Percentiles rank a stretch among this genome's conserved stretches.
phyloP scores from a whole-genome alignment of 2,888 invertebrate species.

The Noctua janthe region DNA sequence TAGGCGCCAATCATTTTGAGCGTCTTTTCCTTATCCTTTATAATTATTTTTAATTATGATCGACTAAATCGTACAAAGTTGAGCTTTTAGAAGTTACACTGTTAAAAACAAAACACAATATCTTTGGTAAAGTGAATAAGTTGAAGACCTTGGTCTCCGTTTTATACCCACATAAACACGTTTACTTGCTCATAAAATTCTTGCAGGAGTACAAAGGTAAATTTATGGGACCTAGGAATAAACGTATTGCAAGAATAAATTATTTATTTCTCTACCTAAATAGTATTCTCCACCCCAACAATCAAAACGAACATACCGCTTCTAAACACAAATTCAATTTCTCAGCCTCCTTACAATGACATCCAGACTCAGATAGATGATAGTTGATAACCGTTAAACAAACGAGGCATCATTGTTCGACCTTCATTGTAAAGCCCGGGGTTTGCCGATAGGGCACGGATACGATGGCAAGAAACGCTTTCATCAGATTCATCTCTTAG shows the following conservation, averaged over 20 bases:
- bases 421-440: constrained; percentile 57
- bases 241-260: background rate
- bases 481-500: constrained; percentile 59
- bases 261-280: background rate
- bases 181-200: constrained; percentile 12
- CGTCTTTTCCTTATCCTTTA: background rate
- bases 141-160: background rate
- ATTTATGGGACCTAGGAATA: background rate
- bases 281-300: background rate
- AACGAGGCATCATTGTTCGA: constrained; percentile 65
- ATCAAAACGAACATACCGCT: background rate
- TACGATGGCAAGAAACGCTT: constrained; percentile 62
- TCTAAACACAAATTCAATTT: constrained; percentile 48
- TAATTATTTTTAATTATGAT: background rate
- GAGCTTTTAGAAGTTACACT: background rate
- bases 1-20: background rate
- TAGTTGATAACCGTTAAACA: constrained; percentile 48
- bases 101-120: background rate
- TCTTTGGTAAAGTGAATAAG: background rate
- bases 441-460: constrained; percentile 70
- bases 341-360: constrained; percentile 36
- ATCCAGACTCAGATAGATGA: constrained; percentile 37
- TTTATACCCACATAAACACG: background rate
- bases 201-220: constrained; percentile 2
- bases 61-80: background rate